Evolutionary conservation across 2,113 vertebrate genomes (phyloP), one percentile per base, ranked within the genome.

Genomic region (Nanorana parkeri): DNA sequence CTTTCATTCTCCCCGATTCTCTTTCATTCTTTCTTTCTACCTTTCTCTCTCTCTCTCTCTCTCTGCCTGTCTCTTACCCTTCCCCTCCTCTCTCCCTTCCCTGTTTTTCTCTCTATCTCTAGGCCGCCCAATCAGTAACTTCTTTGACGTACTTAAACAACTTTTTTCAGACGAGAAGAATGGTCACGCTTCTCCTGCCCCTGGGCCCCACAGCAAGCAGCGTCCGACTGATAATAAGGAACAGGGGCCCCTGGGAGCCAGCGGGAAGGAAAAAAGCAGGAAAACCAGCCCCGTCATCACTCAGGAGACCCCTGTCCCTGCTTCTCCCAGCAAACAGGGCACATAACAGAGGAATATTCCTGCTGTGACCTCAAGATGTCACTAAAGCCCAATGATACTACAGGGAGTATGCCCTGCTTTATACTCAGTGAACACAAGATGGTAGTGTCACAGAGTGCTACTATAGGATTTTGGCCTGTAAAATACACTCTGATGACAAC

Each of bases 81-180:
- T 75, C 72, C 64, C 83, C 85, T 86, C 76, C 84, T 90, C 87
- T 84, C 88, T 88, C 90, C 89, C 89, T 92, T 92, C 86, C 91
- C 88, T 92, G 87, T 88, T 93, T 92, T 91, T 93, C 92, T 93
- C 90, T 91, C 91, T 93, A 91, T 93, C 90, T 91, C 91, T 95
- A 92, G 95, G 95, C 94, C 96, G 95, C 95, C 95, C 96, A 92
- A 93, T 98, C 95, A 96, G 95, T 97, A 96, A 96, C 97, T 96
- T 97, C 96, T 96, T 98, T 98, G 97, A 98, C 95, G 95, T 98
- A 96, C 98, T 97, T 95, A 96, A 97, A 96, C 96, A 96, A 96
- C 96, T 99, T 96, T 98, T 99, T 98, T 97, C 97, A 99, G 97
- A 98, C 95, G 97, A 99, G 97, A 98, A 98, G 97, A 98, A 96